Evolutionary conservation across 2,888 invertebrate genomes (phyloP).

Genomic region (Leptogaster cylindrica): DNA sequence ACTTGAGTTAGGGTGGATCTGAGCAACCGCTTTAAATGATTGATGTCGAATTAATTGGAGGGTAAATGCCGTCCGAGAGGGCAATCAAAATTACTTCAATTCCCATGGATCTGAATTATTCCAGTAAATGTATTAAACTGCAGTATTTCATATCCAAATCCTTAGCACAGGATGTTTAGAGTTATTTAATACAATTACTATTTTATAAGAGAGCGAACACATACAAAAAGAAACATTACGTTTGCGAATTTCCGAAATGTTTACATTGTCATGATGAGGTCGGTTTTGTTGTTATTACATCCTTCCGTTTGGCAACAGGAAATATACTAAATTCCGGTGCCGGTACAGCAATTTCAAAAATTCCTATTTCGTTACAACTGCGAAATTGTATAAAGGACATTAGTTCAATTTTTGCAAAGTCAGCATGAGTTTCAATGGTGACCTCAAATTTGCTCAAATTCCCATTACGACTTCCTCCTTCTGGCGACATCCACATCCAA

Average conservation of each 20-base stretch:
- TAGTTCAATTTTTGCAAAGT: slow-evolving; percentile 20
- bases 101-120: too few species aligned
- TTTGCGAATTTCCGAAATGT: slow-evolving; percentile 21
- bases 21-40: slow-evolving; percentile 25
- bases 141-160: slow-evolving; percentile 23
- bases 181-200: too few species aligned
- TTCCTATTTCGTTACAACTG: slow-evolving; percentile 8
- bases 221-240: slow-evolving; percentile 12
- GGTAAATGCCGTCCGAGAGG: background rate
- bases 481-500: background rate
- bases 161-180: too few species aligned
- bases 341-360: background rate
- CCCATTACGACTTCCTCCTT: slow-evolving; percentile 3
- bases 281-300: background rate
- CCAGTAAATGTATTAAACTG: background rate
- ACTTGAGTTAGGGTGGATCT: background rate
- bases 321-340: too few species aligned
- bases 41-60: slow-evolving; percentile 26
- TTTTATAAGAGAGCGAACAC: too few species aligned
- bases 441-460: slow-evolving; percentile 18
- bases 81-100: too few species aligned
- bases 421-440: slow-evolving; percentile 29
- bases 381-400: slow-evolving; percentile 21
- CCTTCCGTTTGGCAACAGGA: slow-evolving; percentile 15
- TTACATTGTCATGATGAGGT: slow-evolving; percentile 34